These are phyloP conservation scores for Neogobius melanostomus DNA, from an alignment of 2,113 vertebrate species.

Conservation along the genomic window DNA sequence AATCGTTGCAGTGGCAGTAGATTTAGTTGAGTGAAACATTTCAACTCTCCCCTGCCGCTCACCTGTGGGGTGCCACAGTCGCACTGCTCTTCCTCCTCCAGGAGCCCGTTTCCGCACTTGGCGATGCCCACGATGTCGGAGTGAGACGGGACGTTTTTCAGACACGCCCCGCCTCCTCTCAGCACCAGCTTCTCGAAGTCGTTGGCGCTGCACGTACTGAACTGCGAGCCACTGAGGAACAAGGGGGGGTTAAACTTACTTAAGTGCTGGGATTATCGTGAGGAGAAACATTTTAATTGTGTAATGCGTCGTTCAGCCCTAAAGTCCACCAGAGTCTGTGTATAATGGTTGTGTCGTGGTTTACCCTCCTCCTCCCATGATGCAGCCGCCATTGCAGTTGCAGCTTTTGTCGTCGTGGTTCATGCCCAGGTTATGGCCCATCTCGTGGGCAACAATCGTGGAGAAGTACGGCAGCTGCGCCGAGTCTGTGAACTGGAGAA, in stretches of 20 bases:
- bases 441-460: conserved; percentile 84
- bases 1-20: background rate
- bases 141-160: conserved; percentile 80
- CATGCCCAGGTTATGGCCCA: conserved; percentile 90
- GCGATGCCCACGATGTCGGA: conserved; percentile 69
- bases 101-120: conserved; percentile 82
- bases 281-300: too few species aligned
- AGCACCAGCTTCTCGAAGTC: conserved; percentile 81
- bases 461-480: conserved; percentile 64
- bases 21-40: background rate
- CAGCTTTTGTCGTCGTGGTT: conserved; percentile 76
- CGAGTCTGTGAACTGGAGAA: conserved; percentile 60
- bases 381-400: conserved; percentile 57
- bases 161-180: conserved; percentile 80
- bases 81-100: conserved; percentile 83
- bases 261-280: background rate
- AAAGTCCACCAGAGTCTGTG: too few species aligned
- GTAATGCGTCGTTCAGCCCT: too few species aligned
- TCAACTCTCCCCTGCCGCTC: background rate
- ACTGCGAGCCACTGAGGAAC: conserved; percentile 72
- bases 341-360: too few species aligned
- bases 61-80: conserved; percentile 86
- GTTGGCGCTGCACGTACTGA: conserved; percentile 81
- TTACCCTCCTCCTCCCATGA: conserved; percentile 81
- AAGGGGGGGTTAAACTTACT: background rate